A percentile compares a stretch with the other conserved stretches of the same genome.
Conservation (phyloP, 2,113 vertebrate species). For the Muntiacus reevesi region DNA sequence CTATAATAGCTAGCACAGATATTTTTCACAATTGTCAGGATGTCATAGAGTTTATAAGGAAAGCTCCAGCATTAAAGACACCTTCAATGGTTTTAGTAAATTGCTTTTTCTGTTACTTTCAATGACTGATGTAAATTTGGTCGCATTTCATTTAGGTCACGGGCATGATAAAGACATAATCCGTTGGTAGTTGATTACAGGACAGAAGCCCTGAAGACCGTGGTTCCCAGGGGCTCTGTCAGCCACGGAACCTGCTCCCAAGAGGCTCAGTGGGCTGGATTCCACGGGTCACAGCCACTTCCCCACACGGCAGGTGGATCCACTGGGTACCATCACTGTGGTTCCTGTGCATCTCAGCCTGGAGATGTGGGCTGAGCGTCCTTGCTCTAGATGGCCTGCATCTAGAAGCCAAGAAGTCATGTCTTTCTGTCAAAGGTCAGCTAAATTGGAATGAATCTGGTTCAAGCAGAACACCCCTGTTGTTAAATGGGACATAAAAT, state of each 20-base stretch:
- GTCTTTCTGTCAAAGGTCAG: slow-evolving; percentile 18
- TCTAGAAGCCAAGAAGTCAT: not conserved
- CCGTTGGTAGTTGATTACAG: not conserved
- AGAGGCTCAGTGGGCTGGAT: not conserved
- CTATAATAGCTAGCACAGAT: not conserved
- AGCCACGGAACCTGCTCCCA: not conserved
- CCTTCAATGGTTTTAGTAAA: not conserved
- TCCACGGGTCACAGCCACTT: not conserved
- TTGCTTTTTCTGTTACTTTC: slow-evolving; percentile 17
- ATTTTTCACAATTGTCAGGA: slow-evolving; percentile 2
- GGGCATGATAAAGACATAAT: not conserved
- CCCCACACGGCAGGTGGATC: not conserved
- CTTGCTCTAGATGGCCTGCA: not conserved
- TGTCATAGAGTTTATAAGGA: slow-evolving; percentile 3
- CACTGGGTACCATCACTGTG: not conserved
- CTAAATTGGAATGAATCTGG: not conserved
- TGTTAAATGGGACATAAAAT: not conserved
- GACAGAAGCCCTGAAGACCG: not conserved
- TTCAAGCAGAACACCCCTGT: not conserved
- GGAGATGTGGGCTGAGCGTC: not conserved
- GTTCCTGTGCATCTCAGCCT: not conserved
- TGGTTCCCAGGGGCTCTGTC: not conserved
- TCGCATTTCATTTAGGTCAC: slow-evolving; percentile 16
- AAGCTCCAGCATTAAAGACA: not conserved
- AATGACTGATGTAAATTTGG: slow-evolving; percentile 6